A percentile compares a stretch with the other conserved stretches of the same genome.
These are phyloP conservation scores for Centropus unirufus DNA, from an alignment of 2,113 vertebrate species.

Conservation along the genomic window DNA sequence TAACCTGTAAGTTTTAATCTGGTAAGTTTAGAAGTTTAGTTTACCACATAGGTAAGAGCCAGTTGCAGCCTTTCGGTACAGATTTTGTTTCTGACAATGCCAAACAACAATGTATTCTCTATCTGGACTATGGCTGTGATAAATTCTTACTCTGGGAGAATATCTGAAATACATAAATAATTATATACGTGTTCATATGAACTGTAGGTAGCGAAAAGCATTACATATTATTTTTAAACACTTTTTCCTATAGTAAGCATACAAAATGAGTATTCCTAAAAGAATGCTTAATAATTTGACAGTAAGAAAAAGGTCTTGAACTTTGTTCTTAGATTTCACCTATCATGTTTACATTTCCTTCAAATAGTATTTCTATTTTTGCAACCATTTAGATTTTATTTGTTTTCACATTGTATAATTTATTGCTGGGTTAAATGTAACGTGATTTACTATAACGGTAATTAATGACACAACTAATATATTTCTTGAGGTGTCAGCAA, in stretches of 20 bases:
- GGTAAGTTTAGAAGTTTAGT: neutral
- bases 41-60: neutral
- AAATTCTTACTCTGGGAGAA: neutral
- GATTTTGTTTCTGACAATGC: neutral
- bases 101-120: neutral
- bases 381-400: neutral
- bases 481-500: neutral
- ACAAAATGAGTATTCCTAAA: neutral
- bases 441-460: neutral
- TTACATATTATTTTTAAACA: neutral
- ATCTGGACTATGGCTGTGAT: neutral
- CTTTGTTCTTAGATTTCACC: neutral
- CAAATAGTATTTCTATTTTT: neutral
- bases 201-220: neutral
- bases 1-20: neutral
- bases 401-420: neutral
- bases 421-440: neutral
- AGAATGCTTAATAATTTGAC: neutral
- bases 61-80: neutral
- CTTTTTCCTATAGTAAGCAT: neutral
- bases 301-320: neutral
- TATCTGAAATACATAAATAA: neutral
- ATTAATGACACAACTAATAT: neutral
- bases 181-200: neutral
- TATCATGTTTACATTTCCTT: slow-evolving; percentile 42